Evolutionary conservation across 2,797 vertebrate species (phyloP).

Genomic region (Enteromius treurensis): DNA sequence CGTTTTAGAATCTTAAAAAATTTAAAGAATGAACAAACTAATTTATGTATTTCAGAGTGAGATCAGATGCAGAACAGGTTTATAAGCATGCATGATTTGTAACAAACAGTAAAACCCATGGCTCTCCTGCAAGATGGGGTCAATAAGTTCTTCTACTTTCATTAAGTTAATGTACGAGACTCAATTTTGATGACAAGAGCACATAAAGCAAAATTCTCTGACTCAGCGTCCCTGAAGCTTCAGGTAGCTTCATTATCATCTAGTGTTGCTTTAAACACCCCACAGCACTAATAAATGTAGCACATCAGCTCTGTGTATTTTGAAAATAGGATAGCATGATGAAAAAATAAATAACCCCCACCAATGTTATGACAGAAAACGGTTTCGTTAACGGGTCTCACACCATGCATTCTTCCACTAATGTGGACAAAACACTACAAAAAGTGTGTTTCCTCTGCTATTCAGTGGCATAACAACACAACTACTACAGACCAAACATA

Average conservation of each 20-base stretch:
- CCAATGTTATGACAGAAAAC: slow-evolving; percentile 6
- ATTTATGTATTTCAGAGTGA: background rate
- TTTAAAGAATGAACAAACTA: background rate
- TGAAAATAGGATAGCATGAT: background rate
- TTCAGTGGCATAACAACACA: background rate
- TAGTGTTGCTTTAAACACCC: slow-evolving; percentile 24
- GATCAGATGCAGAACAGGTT: background rate
- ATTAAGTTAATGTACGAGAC: slow-evolving; percentile 57
- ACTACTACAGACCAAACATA: background rate
- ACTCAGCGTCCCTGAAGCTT: slow-evolving; percentile 41
- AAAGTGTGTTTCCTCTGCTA: background rate
- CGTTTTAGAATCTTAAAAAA: background rate
- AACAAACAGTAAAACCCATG: background rate
- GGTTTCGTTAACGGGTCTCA: background rate
- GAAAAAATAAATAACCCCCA: background rate
- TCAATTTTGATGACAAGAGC: slow-evolving; percentile 33
- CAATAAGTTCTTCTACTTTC: slow-evolving; percentile 30
- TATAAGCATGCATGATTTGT: slow-evolving; percentile 11
- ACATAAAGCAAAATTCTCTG: slow-evolving; percentile 43
- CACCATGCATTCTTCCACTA: background rate
- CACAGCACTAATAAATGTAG: slow-evolving; percentile 11
- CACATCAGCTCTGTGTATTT: background rate
- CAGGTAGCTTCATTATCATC: slow-evolving; percentile 45
- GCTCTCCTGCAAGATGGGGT: slow-evolving; percentile 26
- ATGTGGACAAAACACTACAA: background rate